phyloP scores from a whole-genome alignment of 2,113 vertebrate species.

The Varanus salvator region DNA sequence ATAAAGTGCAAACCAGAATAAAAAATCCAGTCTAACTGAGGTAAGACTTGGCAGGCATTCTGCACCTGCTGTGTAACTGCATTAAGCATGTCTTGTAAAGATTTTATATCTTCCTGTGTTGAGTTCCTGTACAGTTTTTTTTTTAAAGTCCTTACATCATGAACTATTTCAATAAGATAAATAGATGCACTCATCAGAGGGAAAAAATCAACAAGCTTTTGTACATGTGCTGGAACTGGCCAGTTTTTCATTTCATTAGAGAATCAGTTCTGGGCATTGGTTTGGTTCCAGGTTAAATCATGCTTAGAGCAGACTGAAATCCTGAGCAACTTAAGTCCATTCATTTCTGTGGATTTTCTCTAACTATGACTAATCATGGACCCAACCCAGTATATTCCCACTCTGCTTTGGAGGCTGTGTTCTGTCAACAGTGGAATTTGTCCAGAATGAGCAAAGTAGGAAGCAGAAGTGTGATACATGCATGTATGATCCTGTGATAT shows the following conservation, averaged over 20 bases:
- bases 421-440: slow-evolving; percentile 10
- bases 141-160: not conserved
- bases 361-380: no score
- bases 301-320: not conserved
- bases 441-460: not conserved
- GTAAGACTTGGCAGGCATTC: slow-evolving; percentile 38
- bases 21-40: slow-evolving; percentile 31
- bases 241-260: not conserved
- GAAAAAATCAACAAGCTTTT: slow-evolving; percentile 18
- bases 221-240: not conserved
- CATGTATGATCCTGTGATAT: not conserved
- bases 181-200: not conserved
- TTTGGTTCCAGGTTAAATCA: not conserved
- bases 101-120: slow-evolving; percentile 49
- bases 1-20: slow-evolving; percentile 37
- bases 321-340: not conserved
- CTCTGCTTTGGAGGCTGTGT: not conserved
- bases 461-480: accelerated
- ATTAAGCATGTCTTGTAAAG: slow-evolving; percentile 47
- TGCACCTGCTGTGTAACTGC: not conserved
- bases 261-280: slow-evolving; percentile 19
- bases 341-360: no score
- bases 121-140: slow-evolving; percentile 29
- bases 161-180: slow-evolving; percentile 36
- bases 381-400: not conserved